Evolutionary conservation across 2,113 vertebrate genomes (phyloP), one percentile per base, ranked within the genome.

Genomic region (Ciconia stormi): DNA sequence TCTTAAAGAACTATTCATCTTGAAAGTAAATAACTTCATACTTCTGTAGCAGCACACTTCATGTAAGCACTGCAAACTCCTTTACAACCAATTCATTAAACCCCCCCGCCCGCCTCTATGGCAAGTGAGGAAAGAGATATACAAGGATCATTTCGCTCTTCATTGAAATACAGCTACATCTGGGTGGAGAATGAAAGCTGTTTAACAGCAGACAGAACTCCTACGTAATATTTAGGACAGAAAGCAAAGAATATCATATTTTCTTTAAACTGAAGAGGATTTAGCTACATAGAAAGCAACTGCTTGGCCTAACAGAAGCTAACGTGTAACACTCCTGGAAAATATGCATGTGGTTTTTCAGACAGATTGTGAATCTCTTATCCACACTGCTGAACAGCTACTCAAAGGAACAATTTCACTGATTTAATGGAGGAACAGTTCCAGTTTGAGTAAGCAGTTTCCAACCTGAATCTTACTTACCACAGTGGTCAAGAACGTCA

Each of bases 1-100:
- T 95, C 93, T 97, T 96, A 87, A 91, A 95, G 77, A 91, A 91
- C 93, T 76, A 94, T 89, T 94, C 29, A 91, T 95, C 95, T 94
- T 95, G 25, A 91, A 91, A 97, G 91, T 73, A 93, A 95, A 83
- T 93, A 96, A 85, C 66, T 91, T 62, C 81, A 53, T 69, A 70
- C 73, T 89, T 92, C 77, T 4, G 2, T 6, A 89, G 89, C 32
- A 3, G 32, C 3, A 2, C 58, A 61, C 84, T 96, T 72, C 34
- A 29, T 27, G 77, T 69, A 56, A 82, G 61, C 49, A 5, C 82
- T 80, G 89, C 70, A 82, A 95, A 85, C 89, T 72, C 49, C 61
- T 77, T 63, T 77, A 50, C 70, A 70, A 66, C 65, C 66, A 79
- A 94, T 65, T 94, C 78, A 78, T 82, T 87, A 84, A 65, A 3